Conservation (phyloP, 2,888 invertebrate species). For the Dasysyrphus tricinctus region DNA sequence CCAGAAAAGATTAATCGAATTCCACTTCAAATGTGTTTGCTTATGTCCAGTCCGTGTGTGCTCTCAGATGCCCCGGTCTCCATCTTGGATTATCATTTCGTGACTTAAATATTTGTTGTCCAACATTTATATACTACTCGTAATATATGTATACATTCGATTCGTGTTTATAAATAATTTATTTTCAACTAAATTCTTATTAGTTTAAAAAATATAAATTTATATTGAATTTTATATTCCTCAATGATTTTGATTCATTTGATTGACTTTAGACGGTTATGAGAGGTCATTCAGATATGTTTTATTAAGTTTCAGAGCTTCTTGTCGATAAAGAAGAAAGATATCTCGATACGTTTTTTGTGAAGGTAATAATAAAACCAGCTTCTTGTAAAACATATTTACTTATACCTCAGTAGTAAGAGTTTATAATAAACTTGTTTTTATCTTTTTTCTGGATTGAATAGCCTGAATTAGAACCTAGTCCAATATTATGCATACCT, state of each 20-base stretch:
- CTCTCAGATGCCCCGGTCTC: constrained; percentile 48
- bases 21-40: constrained; percentile 69
- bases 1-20: constrained; percentile 63
- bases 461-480: constrained; percentile 36
- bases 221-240: constrained; percentile 22
- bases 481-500: constrained; percentile 49
- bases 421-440: constrained; percentile 50
- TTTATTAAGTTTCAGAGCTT: constrained; percentile 50
- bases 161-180: constrained; percentile 60
- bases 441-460: background rate
- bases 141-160: background rate
- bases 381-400: background rate
- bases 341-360: background rate
- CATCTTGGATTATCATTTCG: constrained; percentile 69
- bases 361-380: background rate
- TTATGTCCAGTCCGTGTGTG: constrained; percentile 28
- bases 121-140: constrained; percentile 26
- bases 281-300: constrained; percentile 46
- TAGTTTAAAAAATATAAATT: constrained; percentile 45
- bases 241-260: constrained; percentile 42
- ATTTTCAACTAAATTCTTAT: constrained; percentile 55
- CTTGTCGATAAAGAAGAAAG: constrained; percentile 3
- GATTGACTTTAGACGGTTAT: constrained; percentile 39
- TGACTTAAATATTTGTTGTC: constrained; percentile 72
- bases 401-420: background rate